Base-by-base conservation (phyloP, 2,113 vertebrate species). In the Pavo muticus region DNA sequence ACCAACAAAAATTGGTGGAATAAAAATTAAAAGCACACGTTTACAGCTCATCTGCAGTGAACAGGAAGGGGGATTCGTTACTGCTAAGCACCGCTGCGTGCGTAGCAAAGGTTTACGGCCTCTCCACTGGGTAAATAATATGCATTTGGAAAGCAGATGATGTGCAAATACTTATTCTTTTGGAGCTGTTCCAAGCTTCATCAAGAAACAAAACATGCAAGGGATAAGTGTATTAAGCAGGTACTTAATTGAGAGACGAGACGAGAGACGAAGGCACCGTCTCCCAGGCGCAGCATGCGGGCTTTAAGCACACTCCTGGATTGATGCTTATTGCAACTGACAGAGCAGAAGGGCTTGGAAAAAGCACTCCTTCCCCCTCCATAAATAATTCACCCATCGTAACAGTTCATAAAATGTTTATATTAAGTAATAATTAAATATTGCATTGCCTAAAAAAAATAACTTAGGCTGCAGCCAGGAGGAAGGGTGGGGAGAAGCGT, bases 351-450 rank as follows among this genome's bases (percentile, higher is more conserved):
- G 75, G 57, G 47, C 72, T 91, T 37, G 35, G 82, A 37, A 94
- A 56, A 84, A 86, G 76, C 75, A 29, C 14, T 83, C 35, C 75
- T 90, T 77, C 83, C 75, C 61, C 67, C 90, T 42, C 52, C 76
- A 93, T 95, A 78, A 97, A 95, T 95, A 93, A 95, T 95, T 95
- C 69, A 95, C 37, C 11, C 37, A 4, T 52, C 5, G 4, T 57
- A 84, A 90, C 79, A 87, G 73, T 57, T 95, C 61, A 95, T 93
- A 52, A 95, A 95, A 95, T 95, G 85, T 95, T 97, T 77, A 93
- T 95, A 61, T 88, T 89, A 71, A 88, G 80, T 48, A 86, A 84
- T 72, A 94, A 91, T 93, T 96, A 76, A 94, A 78, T 74, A 78
- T 78, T 72, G 47, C 57, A 29, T 78, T 88, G 56, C 8, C 35